Evolutionary conservation across 1,140 invertebrate species (phyloP), one percentile per base, ranked within the genome.

Genomic region (Musca vetustissima): DNA sequence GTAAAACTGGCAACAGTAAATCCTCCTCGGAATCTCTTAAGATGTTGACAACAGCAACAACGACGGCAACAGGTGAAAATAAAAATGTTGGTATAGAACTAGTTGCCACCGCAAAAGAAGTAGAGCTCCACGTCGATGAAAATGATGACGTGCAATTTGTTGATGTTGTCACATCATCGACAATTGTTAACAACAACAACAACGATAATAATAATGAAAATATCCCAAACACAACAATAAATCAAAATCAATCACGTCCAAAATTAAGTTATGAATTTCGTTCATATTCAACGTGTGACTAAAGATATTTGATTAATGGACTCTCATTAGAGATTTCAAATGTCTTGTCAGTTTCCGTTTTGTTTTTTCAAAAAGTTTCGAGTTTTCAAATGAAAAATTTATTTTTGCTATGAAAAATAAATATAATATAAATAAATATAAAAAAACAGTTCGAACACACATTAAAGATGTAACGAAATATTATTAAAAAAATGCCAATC

Each of bases 231-330:
- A 6, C 36, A 1, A 9, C 25, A 21, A 36, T 25, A 57, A 53
- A 67, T 67, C 25, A 55, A 55, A 67, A 67, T 67, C n/a, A n/a
- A n/a, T 67, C 49, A 1, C 66, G 69, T 24, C 70, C 70, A 53
- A 71, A 71, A 50, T 61, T 69, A 36, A 66, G 22, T 15, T 53
- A 50, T 36, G 70, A 68, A 25, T 68, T 59, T 68, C 66, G 70
- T 19, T 71, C 70, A 22, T 69, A 71, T 66, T 71, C 70, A 4
- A 71, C 70, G 15, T 71, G 70, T 25, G 67, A 71, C 25, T 71
- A 69, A 66, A 15, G 28, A 28, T 28, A 3, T 8, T 28, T 28
- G 28, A 28, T n/a, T n/a, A n/a, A n/a, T n/a, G n/a, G n/a, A n/a
- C n/a, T n/a, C n/a, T n/a, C n/a, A n/a, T n/a, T n/a, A n/a, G n/a